phyloP scores from a whole-genome alignment of 2,797 vertebrate genomes.

The Prunella strophiata region DNA sequence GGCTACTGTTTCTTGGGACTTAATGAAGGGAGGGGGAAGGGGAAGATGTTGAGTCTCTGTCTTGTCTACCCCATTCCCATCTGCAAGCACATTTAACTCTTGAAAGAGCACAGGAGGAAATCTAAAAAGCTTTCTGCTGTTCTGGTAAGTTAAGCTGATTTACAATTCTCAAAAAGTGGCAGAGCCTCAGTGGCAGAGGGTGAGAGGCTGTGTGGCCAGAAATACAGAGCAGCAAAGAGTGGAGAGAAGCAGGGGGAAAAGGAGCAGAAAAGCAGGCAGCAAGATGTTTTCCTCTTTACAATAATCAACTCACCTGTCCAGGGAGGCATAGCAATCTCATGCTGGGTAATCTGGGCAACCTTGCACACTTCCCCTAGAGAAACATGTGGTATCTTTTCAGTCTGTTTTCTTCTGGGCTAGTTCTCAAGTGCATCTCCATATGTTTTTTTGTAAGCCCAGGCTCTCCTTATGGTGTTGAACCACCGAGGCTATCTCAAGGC shows the following conservation, averaged over 20 bases:
- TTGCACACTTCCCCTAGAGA: not conserved
- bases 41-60: not conserved
- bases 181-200: not conserved
- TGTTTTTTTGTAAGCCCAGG: not conserved
- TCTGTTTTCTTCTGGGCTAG: conserved; percentile 3
- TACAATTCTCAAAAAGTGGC: not conserved
- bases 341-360: not conserved
- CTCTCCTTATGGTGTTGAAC: not conserved
- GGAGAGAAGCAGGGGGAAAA: not conserved
- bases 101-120: conserved; percentile 35
- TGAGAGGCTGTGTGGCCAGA: not conserved
- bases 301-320: not conserved
- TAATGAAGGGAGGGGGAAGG: not conserved
- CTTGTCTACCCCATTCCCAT: not conserved
- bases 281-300: not conserved
- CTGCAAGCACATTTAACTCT: conserved; percentile 24
- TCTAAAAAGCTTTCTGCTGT: not conserved
- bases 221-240: not conserved
- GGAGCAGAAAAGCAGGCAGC: not conserved
- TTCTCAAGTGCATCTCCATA: not conserved
- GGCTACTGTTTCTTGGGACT: not conserved
- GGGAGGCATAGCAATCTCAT: not conserved
- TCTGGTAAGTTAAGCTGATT: not conserved
- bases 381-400: not conserved
- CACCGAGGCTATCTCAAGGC: not conserved